Evolutionary conservation across 1,140 invertebrate genomes (phyloP), one percentile per base, ranked within the genome.

Genomic region (Adelges cooleyi): DNA sequence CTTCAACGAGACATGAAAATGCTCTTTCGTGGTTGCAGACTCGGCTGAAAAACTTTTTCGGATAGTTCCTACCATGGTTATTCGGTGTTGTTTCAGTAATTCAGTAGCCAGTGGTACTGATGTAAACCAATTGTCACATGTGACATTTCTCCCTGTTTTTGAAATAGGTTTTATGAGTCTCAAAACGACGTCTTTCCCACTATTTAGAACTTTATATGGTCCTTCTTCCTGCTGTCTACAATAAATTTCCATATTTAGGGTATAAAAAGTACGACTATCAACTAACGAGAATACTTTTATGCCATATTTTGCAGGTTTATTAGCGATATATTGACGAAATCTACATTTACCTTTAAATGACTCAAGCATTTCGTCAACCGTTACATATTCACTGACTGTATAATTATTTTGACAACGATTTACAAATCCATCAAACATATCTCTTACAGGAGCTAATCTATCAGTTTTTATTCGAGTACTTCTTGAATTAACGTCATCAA

Each of bases 61-160:
- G n/a, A n/a, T n/a, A n/a, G n/a, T n/a, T n/a, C n/a, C n/a, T n/a
- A n/a, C n/a, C n/a, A n/a, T n/a, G n/a, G n/a, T n/a, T n/a, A n/a
- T n/a, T n/a, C n/a, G n/a, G n/a, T n/a, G n/a, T 33, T 33, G 5
- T 6, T 33, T 33, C 29, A 13, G 8, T 10, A 76, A 69, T 36
- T 70, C 67, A 59, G 75, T 71, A 42, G 68, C 70, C 46, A 74
- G 67, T 48, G 65, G 52, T 9, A 73, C 49, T 2, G 68, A 70
- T n/a, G 68, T 71, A 66, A 76, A 75, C 71, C 72, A 75, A 68
- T 75, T 76, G 67, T 75, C 74, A 65, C 66, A 67, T 11, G 72
- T 73, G 13, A 76, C 53, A 62, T 72, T 72, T 48, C 72, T 27
- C 25, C 72, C 70, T 15, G 67, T 70, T 17, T 67, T 38, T 51